phyloP scores from a whole-genome alignment of 2,797 vertebrate species.

The Trachops cirrhosus region DNA sequence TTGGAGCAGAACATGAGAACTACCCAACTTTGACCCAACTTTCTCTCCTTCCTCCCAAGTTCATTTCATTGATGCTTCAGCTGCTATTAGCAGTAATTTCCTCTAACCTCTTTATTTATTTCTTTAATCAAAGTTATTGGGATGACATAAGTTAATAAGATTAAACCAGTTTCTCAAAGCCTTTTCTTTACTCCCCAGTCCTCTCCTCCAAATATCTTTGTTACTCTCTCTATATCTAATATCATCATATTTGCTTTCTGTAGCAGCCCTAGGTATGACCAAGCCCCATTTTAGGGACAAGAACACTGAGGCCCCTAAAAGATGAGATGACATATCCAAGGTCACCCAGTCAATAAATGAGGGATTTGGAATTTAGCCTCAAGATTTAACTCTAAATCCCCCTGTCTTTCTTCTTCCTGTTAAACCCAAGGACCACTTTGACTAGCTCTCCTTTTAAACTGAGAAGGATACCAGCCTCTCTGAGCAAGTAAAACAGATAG shows the following conservation, averaged over 20 bases:
- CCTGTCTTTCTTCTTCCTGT: neutral
- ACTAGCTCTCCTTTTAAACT: neutral
- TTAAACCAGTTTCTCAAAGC: neutral
- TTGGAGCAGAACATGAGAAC: neutral
- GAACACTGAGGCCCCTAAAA: neutral
- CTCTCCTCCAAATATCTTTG: neutral
- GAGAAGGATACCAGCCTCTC: neutral
- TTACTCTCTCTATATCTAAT: neutral
- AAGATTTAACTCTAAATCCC: neutral
- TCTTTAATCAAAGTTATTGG: neutral
- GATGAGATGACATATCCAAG: neutral
- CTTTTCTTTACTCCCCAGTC: neutral
- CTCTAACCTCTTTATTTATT: neutral
- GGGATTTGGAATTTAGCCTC: neutral
- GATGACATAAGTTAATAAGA: neutral
- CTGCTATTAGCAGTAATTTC: neutral
- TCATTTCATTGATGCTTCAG: neutral
- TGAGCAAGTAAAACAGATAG: neutral
- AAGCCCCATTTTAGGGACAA: neutral
- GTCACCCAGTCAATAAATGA: neutral
- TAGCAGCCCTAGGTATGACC: neutral
- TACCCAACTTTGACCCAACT: neutral
- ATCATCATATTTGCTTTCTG: neutral
- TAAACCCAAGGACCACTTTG: neutral
- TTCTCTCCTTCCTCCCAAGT: neutral